Percentiles rank a stretch among this genome's conserved stretches.
Conservation (phyloP, 35 echinoderm and acorn worm species). For the Lytechinus variegatus region DNA sequence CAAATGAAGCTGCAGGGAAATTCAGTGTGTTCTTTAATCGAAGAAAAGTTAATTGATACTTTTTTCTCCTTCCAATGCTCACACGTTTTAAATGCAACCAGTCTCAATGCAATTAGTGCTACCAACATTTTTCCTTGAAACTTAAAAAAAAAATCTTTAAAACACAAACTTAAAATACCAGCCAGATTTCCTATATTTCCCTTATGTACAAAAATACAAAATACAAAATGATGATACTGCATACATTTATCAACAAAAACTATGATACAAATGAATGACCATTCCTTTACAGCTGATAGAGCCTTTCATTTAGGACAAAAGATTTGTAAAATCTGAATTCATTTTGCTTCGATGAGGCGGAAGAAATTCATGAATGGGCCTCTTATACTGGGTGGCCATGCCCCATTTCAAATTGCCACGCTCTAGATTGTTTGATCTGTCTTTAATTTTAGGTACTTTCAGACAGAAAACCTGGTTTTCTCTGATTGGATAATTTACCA, state of each 20-base stretch:
- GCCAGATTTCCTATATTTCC: too few relatives aligned
- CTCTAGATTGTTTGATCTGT: background rate
- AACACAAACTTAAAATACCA: too few relatives aligned
- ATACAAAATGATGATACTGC: background rate
- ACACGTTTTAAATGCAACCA: too few relatives aligned
- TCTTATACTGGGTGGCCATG: background rate
- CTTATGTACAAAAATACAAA: background rate
- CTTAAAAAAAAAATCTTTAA: too few relatives aligned
- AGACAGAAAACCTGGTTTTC: too few relatives aligned
- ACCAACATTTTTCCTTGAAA: too few relatives aligned
- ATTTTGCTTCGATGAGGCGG: background rate
- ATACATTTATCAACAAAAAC: background rate
- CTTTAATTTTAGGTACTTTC: too few relatives aligned
- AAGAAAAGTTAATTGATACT: too few relatives aligned
- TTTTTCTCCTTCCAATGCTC: background rate
- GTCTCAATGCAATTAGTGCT: too few relatives aligned
- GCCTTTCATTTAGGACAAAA: background rate
- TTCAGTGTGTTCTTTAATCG: too few relatives aligned
- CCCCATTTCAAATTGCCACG: background rate
- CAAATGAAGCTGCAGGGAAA: too few relatives aligned
- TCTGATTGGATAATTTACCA: too few relatives aligned
- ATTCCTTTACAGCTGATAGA: background rate
- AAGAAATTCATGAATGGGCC: background rate
- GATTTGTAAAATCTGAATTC: background rate
- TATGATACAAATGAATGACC: background rate